Evolutionary conservation across 2,888 invertebrate species (phyloP).

Genomic region (Cephalotes varians): DNA sequence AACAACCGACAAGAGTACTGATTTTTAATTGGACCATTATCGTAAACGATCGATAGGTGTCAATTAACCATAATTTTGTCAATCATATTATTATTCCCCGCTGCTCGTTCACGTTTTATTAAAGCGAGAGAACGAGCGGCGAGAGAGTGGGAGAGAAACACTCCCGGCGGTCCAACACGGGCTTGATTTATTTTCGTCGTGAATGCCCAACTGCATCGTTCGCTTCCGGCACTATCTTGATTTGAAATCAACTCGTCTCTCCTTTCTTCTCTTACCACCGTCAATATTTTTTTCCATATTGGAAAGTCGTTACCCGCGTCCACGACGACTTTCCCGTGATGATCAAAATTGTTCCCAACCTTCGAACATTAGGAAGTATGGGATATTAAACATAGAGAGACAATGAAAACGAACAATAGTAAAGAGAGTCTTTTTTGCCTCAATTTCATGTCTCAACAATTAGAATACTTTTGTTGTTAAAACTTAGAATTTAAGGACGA

Average conservation of each 20-base stretch:
- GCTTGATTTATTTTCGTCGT: constrained; percentile 73
- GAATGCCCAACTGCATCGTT: constrained; percentile 64
- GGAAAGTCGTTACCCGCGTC: constrained; percentile 45
- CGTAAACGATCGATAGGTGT: constrained; percentile 73
- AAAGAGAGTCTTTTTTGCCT: background rate
- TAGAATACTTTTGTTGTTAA: background rate
- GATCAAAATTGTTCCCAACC: constrained; percentile 61
- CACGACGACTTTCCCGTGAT: constrained; percentile 60
- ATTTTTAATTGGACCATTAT: constrained; percentile 78
- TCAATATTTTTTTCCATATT: constrained; percentile 60
- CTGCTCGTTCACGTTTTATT: constrained; percentile 62
- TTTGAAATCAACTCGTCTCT: constrained; percentile 63
- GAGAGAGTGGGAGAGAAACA: constrained; percentile 20
- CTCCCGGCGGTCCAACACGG: constrained; percentile 54
- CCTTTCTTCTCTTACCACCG: background rate
- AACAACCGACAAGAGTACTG: constrained; percentile 77
- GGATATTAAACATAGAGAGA: background rate
- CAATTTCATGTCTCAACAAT: background rate
- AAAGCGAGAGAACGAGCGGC: constrained; percentile 49
- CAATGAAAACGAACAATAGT: background rate
- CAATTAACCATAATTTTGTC: constrained; percentile 75
- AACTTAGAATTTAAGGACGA: background rate
- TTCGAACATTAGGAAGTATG: background rate
- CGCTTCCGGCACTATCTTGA: constrained; percentile 73
- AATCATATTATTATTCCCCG: constrained; percentile 68